phyloP scores from a whole-genome alignment of 1,140 invertebrate genomes.

The Plectus sambesii region DNA sequence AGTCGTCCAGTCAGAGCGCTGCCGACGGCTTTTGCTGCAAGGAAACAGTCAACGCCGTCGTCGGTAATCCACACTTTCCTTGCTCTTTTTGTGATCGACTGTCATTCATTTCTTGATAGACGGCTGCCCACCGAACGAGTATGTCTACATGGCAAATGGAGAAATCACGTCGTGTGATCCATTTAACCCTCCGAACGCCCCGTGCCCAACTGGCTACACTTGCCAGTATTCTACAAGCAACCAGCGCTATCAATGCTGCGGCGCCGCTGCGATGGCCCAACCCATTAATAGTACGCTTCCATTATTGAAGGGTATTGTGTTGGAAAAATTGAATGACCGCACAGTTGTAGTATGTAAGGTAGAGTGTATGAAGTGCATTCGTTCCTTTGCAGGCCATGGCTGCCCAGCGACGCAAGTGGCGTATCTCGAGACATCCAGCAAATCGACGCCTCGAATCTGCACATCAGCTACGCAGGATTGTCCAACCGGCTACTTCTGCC shows the following conservation, averaged over 20 bases:
- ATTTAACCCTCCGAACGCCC: conserved; percentile 33
- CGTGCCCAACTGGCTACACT: conserved; percentile 27
- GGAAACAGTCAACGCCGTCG: conserved; percentile 26
- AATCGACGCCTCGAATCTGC: conserved; percentile 27
- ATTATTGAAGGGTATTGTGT: too few relatives aligned
- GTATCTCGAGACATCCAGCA: conserved; percentile 18
- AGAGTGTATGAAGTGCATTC: conserved; percentile 2
- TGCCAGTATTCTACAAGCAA: conserved; percentile 35
- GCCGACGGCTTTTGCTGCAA: conserved; percentile 37
- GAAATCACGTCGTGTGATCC: conserved; percentile 38
- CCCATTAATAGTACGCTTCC: too few relatives aligned
- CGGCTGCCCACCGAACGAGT: conserved; percentile 31
- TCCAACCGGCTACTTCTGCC: conserved; percentile 39
- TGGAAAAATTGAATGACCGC: too few relatives aligned
- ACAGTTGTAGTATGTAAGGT: conserved; percentile 9
- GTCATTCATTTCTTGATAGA: conserved; percentile 12
- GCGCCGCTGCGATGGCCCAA: conserved; percentile 32
- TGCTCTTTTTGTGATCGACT: conserved; percentile 6
- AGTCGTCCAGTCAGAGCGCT: conserved; percentile 16
- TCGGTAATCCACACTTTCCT: conserved; percentile 9
- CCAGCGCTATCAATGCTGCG: conserved; percentile 40
- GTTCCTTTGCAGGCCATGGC: conserved; percentile 24
- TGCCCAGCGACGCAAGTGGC: conserved; percentile 34
- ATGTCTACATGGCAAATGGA: conserved; percentile 29
- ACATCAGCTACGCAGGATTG: conserved; percentile 34